These are phyloP conservation scores for Bellardia pandia DNA, from an alignment of 2,888 invertebrate genomes.

Conservation along the genomic window DNA sequence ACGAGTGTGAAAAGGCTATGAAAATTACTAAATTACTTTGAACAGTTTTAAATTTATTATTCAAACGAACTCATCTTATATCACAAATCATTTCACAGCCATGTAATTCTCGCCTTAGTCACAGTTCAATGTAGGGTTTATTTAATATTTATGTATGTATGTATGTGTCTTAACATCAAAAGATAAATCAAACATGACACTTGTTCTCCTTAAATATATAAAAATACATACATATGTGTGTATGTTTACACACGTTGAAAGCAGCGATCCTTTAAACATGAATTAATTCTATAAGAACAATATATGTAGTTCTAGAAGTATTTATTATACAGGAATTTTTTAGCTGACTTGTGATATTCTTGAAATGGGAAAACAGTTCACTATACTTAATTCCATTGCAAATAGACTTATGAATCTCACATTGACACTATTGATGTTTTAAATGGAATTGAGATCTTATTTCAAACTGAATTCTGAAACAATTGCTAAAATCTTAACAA, in stretches of 20 bases:
- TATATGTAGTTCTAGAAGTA: conserved; percentile 1
- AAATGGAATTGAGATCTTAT: conserved; percentile 48
- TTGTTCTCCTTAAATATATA: conserved; percentile 19
- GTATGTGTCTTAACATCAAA: conserved; percentile 24
- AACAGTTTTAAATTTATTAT: too few relatives aligned
- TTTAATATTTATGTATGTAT: neutral
- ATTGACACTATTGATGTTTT: conserved; percentile 55
- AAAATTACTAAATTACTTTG: too few relatives aligned
- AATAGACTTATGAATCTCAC: conserved; percentile 38
- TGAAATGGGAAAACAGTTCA: neutral
- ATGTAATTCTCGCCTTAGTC: neutral
- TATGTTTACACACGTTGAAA: neutral
- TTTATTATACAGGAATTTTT: conserved; percentile 25
- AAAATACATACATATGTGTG: too few relatives aligned
- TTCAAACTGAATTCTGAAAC: conserved; percentile 33
- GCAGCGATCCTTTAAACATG: neutral
- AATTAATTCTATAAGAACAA: conserved; percentile 7
- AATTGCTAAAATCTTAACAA: conserved; percentile 12
- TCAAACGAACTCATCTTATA: neutral
- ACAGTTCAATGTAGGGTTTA: neutral
- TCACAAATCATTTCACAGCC: neutral
- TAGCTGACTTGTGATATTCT: conserved; percentile 3
- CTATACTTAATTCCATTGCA: conserved; percentile 8
- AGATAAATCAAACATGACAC: conserved; percentile 40
- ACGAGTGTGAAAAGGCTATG: too few relatives aligned